phyloP scores from a whole-genome alignment of 2,113 vertebrate genomes.

The Microcebus griseorufus region DNA sequence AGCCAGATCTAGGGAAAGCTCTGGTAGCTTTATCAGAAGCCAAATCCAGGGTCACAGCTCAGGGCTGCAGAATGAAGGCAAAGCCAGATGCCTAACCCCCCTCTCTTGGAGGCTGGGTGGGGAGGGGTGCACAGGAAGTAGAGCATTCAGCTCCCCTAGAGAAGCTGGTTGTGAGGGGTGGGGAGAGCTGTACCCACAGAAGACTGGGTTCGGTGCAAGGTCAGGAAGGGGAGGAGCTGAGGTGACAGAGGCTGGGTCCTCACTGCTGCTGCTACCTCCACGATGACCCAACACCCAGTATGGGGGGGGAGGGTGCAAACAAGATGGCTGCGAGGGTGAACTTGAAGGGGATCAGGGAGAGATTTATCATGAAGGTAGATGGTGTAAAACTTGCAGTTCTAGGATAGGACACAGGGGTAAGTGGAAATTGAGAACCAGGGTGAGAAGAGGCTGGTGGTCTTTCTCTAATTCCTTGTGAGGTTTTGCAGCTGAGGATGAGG shows the following conservation, averaged over 20 bases:
- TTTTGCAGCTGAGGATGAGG: not conserved
- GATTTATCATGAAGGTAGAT: not conserved
- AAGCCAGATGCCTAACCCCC: too few species aligned
- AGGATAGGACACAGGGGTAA: not conserved
- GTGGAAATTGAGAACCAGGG: not conserved
- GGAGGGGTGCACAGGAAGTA: not conserved
- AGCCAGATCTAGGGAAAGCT: not conserved
- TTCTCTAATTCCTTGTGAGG: not conserved
- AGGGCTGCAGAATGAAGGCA: not conserved
- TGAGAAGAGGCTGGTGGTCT: not conserved
- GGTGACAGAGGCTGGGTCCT: not conserved
- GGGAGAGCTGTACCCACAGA: not conserved
- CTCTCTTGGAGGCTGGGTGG: not conserved
- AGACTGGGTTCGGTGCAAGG: not conserved
- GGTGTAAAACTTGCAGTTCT: not conserved
- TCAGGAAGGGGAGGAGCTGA: not conserved
- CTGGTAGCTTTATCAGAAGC: not conserved
- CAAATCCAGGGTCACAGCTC: not conserved
- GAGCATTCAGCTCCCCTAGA: not conserved
- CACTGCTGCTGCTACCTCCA: not conserved
- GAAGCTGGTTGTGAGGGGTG: not conserved
- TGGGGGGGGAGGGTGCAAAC: not conserved
- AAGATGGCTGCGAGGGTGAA: rapidly evolving
- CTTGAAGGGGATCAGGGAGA: not conserved
- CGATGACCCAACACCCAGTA: not conserved